A percentile compares a stretch with the other conserved stretches of the same genome.
Conservation (phyloP, 2,113 vertebrate species). For the Pantherophis guttatus region DNA sequence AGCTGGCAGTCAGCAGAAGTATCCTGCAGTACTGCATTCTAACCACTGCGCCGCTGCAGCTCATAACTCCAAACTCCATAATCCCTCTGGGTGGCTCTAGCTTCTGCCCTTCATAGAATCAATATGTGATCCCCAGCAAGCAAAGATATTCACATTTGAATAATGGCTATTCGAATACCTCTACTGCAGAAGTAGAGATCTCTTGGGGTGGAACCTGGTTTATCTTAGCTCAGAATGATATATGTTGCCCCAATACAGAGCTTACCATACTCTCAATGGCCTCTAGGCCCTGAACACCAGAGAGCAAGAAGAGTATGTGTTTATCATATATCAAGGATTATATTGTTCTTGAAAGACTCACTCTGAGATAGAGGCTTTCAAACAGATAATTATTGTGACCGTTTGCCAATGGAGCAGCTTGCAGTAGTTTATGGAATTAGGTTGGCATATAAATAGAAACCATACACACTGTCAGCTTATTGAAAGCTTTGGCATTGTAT, state of each 20-base stretch:
- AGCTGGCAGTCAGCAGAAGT: no score
- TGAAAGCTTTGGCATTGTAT: constrained; percentile 58
- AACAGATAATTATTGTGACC: constrained; percentile 56
- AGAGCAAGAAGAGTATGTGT: background rate
- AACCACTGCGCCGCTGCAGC: no score
- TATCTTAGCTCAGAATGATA: background rate
- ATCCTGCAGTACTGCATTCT: no score
- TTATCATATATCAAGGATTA: constrained; percentile 35
- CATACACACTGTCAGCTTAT: constrained; percentile 57
- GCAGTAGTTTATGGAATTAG: constrained; percentile 38
- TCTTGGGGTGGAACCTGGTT: background rate
- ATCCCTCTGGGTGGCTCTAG: background rate
- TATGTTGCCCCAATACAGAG: background rate
- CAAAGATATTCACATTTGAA: background rate
- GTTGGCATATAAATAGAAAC: constrained; percentile 52
- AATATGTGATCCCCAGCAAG: background rate
- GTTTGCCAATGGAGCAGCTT: constrained; percentile 48
- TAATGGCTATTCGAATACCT: background rate
- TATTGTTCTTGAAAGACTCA: constrained; percentile 55
- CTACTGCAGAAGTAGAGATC: background rate
- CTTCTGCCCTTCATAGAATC: background rate
- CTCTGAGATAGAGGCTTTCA: constrained; percentile 48
- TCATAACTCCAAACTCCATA: background rate
- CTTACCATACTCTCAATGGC: background rate
- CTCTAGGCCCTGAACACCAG: background rate